Conservation (phyloP, 2,888 invertebrate species). For the Listrodromus nycthemerus region DNA sequence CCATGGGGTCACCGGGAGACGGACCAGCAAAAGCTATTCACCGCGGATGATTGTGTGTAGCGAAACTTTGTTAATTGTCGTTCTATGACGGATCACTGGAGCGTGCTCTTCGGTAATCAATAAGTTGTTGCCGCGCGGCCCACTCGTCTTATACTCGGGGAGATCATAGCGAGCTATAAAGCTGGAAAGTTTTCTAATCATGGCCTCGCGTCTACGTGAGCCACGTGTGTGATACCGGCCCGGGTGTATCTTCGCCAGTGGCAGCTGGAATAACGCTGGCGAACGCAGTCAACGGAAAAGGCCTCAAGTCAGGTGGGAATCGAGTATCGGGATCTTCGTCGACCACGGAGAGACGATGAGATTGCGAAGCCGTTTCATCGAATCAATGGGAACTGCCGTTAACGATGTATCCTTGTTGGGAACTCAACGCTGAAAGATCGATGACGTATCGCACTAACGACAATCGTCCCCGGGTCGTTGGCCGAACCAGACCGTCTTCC, state of each 20-base stretch:
- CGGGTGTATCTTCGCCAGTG: neutral
- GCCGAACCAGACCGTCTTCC: constrained; percentile 22
- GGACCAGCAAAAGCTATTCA: constrained; percentile 7
- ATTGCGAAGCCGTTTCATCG: constrained; percentile 56
- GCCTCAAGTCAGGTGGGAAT: neutral
- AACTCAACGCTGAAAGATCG: neutral
- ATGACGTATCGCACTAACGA: neutral
- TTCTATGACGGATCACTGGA: constrained; percentile 19
- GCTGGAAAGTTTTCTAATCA: constrained; percentile 56
- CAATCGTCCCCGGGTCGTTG: constrained; percentile 27
- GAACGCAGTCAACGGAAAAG: neutral
- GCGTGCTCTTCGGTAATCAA: constrained; percentile 12
- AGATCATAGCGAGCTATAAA: constrained; percentile 3
- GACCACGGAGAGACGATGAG: neutral
- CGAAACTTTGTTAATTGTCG: constrained; percentile 55
- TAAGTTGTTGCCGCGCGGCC: constrained; percentile 7
- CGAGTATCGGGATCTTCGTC: neutral
- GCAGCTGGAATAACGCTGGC: neutral
- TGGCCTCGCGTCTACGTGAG: constrained; percentile 11
- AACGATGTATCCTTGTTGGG: constrained; percentile 74
- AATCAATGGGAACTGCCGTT: constrained; percentile 76
- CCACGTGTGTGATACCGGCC: constrained; percentile 9
- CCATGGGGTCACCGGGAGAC: neutral
- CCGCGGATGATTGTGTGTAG: constrained; percentile 36
- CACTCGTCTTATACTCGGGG: neutral